Evolutionary conservation across 1,140 invertebrate species (phyloP).

Genomic region (Asbolus verrucosus): DNA sequence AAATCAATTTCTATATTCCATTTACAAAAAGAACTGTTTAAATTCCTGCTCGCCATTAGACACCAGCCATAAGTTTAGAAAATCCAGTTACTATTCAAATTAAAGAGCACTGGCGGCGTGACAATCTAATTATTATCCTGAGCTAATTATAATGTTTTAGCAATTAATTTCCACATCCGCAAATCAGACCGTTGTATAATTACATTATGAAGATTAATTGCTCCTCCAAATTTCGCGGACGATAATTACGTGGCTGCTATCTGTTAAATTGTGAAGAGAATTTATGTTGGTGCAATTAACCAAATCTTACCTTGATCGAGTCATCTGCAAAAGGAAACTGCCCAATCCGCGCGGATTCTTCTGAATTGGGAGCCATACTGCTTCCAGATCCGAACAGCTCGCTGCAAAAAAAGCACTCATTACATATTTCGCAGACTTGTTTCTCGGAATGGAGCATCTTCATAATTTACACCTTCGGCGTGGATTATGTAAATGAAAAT

Average conservation of each 20-base stretch:
- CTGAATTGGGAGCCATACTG: constrained; percentile 61
- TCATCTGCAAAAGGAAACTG: constrained; percentile 57
- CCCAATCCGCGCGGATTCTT: constrained; percentile 52
- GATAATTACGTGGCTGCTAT: too few relatives aligned
- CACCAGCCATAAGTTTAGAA: too few relatives aligned
- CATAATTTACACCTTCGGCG: neutral
- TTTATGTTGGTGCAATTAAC: too few relatives aligned
- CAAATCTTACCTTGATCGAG: constrained; percentile 55
- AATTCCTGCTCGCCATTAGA: too few relatives aligned
- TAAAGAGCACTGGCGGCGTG: too few relatives aligned
- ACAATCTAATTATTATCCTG: too few relatives aligned
- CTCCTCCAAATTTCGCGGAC: neutral
- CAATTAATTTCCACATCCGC: neutral
- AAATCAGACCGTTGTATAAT: neutral
- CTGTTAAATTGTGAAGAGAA: too few relatives aligned
- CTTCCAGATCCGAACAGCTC: constrained; percentile 57
- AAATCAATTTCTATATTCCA: too few relatives aligned
- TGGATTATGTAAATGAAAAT: neutral
- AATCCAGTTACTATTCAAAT: too few relatives aligned
- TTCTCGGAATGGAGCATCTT: neutral
- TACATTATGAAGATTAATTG: constrained; percentile 1
- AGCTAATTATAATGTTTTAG: too few relatives aligned
- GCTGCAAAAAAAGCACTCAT: constrained; percentile 54
- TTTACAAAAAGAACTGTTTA: too few relatives aligned
- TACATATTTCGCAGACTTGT: too few relatives aligned